A percentile compares a stretch with the other conserved stretches of the same genome.
phyloP scores from a whole-genome alignment of 2,113 vertebrate species.

The Myrmophylax atrothorax region DNA sequence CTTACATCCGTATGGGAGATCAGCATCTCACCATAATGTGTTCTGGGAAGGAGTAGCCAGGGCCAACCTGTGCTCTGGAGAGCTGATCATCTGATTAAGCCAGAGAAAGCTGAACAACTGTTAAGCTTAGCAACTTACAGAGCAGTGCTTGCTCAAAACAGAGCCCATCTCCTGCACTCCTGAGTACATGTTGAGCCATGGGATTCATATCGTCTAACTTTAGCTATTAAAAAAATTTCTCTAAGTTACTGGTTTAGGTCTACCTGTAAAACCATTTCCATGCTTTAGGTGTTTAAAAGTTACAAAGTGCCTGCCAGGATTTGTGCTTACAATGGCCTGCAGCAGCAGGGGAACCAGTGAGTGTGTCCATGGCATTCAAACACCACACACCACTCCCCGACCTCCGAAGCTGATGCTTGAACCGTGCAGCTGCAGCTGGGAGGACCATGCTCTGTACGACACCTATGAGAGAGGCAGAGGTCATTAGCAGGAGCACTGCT shows the following conservation, averaged over 20 bases:
- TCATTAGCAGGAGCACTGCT: not conserved
- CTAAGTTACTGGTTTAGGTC: not conserved
- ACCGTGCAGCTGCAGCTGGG: accelerated
- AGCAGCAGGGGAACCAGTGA: not conserved
- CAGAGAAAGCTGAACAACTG: not conserved
- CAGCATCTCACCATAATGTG: not conserved
- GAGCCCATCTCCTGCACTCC: not conserved
- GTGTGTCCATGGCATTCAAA: accelerated
- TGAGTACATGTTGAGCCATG: not conserved
- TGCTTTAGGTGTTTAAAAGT: not conserved
- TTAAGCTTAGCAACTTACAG: not conserved
- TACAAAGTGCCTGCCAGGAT: not conserved
- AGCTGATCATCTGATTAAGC: not conserved
- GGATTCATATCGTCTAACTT: not conserved
- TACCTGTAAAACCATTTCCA: not conserved
- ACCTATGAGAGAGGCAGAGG: not conserved
- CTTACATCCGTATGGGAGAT: not conserved
- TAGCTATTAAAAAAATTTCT: not conserved
- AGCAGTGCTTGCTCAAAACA: not conserved
- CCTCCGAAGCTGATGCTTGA: not conserved
- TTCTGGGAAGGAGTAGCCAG: not conserved
- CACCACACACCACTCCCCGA: not conserved
- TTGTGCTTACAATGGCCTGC: no score
- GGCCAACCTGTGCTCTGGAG: not conserved
- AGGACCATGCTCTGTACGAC: accelerated